Percentiles rank a stretch among this genome's conserved stretches.
phyloP scores from a whole-genome alignment of 2,113 vertebrate species.

The Condylura cristata region DNA sequence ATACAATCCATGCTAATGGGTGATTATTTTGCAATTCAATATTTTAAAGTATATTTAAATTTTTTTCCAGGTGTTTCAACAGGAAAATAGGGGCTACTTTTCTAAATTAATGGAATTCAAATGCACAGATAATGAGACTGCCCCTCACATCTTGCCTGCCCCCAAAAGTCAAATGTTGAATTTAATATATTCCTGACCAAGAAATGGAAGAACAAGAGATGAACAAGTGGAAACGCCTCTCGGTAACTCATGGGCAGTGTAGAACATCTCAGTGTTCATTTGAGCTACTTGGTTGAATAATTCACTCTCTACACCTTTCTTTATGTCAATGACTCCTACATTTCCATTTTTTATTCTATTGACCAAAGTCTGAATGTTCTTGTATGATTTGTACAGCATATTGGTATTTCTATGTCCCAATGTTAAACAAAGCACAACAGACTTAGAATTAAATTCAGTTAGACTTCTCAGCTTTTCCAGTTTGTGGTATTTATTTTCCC shows the following conservation, averaged over 20 bases:
- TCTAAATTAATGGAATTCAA: slow-evolving; percentile 43
- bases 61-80: slow-evolving; percentile 54
- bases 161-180: neutral
- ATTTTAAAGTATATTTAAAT: slow-evolving; percentile 71
- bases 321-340: neutral
- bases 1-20: slow-evolving; percentile 63
- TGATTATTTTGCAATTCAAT: slow-evolving; percentile 76
- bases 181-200: neutral
- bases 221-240: neutral
- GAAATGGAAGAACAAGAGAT: neutral
- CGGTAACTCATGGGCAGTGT: neutral
- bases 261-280: neutral
- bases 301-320: neutral
- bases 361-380: neutral
- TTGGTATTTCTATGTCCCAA: neutral
- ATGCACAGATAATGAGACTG: neutral
- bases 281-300: neutral
- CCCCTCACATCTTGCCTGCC: neutral
- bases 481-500: neutral
- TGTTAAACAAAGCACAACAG: neutral
- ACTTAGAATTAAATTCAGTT: neutral
- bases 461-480: neutral
- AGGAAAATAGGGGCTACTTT: neutral
- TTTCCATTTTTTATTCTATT: slow-evolving; percentile 14
- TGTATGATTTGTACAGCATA: neutral